Evolutionary conservation across 2,113 vertebrate genomes (phyloP).

Genomic region (Pelvicachromis taeniatus): DNA sequence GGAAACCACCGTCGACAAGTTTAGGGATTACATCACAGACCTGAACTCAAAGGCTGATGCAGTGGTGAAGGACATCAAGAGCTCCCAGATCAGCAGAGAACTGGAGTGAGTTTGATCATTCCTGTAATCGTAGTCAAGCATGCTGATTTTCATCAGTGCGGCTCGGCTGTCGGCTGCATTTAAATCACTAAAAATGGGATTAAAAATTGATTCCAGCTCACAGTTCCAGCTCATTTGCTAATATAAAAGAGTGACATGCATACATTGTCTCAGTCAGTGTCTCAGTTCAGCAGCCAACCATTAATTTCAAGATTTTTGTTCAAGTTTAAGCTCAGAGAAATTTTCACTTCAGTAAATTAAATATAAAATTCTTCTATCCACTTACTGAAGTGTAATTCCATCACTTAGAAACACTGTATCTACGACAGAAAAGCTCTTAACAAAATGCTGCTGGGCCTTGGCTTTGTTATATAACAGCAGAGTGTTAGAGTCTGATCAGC

Average conservation of each 20-base stretch:
- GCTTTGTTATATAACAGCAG: background rate
- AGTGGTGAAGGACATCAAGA: constrained; percentile 33
- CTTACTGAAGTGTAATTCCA: background rate
- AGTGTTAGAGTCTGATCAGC: background rate
- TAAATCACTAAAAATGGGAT: background rate
- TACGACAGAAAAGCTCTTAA: background rate
- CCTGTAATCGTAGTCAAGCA: accelerated
- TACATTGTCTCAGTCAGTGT: accelerated
- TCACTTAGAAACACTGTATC: background rate
- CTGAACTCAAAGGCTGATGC: constrained; percentile 47
- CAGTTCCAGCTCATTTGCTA: background rate
- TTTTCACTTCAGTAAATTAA: background rate
- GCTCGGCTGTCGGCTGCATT: background rate
- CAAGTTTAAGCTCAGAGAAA: background rate
- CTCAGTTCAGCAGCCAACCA: accelerated
- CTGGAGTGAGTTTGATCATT: constrained; percentile 68
- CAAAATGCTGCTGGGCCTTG: accelerated
- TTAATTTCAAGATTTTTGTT: background rate
- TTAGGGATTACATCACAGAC: constrained; percentile 55
- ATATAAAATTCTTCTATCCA: background rate
- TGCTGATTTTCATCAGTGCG: background rate
- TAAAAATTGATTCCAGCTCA: background rate
- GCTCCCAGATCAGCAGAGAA: constrained; percentile 63
- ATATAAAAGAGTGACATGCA: background rate
- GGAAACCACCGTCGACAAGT: constrained; percentile 59